Conservation (phyloP, 2,888 invertebrate genomes). For the Lasioglossum pauxillum region DNA sequence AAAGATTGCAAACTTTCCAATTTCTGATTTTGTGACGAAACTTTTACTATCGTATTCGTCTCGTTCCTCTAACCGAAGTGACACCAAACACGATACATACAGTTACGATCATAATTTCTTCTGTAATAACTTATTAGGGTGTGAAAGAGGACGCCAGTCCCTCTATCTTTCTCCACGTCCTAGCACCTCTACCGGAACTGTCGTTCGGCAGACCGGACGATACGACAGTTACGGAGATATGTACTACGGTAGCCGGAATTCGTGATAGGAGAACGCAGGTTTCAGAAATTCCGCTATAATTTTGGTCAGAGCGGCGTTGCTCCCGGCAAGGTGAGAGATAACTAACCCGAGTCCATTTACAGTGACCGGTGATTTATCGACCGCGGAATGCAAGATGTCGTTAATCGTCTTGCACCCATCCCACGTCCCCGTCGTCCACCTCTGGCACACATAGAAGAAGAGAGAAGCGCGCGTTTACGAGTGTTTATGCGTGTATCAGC, state of each 20-base stretch:
- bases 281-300: slow-evolving; percentile 33
- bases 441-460: not conserved
- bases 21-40: no score
- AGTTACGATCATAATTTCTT: no score
- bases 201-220: not conserved
- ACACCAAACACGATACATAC: no score
- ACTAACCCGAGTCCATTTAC: slow-evolving; percentile 58
- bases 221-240: no score
- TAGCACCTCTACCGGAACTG: no score
- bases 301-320: slow-evolving; percentile 22
- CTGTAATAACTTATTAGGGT: no score
- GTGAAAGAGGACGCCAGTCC: no score
- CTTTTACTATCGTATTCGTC: no score
- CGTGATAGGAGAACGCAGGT: slow-evolving; percentile 13
- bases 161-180: no score
- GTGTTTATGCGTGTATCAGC: not conserved
- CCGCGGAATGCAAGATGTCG: slow-evolving; percentile 60
- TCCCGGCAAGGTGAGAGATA: slow-evolving; percentile 52
- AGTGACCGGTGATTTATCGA: slow-evolving; percentile 61
- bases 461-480: not conserved
- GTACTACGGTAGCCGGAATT: slow-evolving; percentile 28
- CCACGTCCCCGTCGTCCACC: not conserved
- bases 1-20: no score
- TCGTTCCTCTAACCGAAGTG: no score
- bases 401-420: slow-evolving; percentile 60